A percentile compares a stretch with the other conserved stretches of the same genome.
Evolutionary conservation across 37 sponge, comb jelly and placozoan species (phyloP).

Genomic region (Corticium candelabrum): DNA sequence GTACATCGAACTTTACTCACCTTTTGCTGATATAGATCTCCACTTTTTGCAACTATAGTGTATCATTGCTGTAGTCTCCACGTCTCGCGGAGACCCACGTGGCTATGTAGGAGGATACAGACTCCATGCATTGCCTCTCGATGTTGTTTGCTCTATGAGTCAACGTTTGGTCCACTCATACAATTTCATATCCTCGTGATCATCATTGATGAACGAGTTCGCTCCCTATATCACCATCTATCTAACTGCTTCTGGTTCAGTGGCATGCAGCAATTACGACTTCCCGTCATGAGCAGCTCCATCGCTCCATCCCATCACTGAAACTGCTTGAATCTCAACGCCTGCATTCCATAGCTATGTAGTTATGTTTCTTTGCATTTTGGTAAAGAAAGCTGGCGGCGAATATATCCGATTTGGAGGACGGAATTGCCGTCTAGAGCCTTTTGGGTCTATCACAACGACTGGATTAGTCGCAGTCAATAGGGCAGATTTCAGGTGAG

Average conservation of each 20-base stretch:
- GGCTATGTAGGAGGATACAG: conserved; percentile 47
- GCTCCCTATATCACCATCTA: conserved; percentile 51
- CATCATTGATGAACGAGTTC: conserved; percentile 36
- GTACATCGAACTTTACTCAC: conserved; percentile 23
- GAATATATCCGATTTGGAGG: conserved; percentile 31
- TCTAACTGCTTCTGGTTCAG: conserved; percentile 29
- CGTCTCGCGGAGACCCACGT: conserved; percentile 19
- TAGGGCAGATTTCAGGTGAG: neutral
- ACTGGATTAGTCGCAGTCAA: neutral
- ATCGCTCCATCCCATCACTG: conserved; percentile 70
- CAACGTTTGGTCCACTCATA: conserved; percentile 36
- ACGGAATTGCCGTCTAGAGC: conserved; percentile 32
- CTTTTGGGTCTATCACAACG: conserved; percentile 3
- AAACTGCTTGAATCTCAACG: conserved; percentile 27
- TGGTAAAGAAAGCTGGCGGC: conserved; percentile 8
- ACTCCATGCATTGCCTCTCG: conserved; percentile 15
- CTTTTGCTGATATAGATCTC: conserved; percentile 34
- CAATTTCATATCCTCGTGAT: conserved; percentile 38
- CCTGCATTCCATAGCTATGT: conserved; percentile 36
- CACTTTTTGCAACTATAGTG: conserved; percentile 2
- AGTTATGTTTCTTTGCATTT: too few relatives aligned
- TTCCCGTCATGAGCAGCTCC: conserved; percentile 40
- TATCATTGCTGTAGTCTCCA: conserved; percentile 43
- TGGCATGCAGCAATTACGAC: conserved; percentile 30
- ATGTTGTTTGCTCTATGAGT: conserved; percentile 32